Evolutionary conservation across 1,140 invertebrate genomes (phyloP).

Genomic region (Mamestra configurata): DNA sequence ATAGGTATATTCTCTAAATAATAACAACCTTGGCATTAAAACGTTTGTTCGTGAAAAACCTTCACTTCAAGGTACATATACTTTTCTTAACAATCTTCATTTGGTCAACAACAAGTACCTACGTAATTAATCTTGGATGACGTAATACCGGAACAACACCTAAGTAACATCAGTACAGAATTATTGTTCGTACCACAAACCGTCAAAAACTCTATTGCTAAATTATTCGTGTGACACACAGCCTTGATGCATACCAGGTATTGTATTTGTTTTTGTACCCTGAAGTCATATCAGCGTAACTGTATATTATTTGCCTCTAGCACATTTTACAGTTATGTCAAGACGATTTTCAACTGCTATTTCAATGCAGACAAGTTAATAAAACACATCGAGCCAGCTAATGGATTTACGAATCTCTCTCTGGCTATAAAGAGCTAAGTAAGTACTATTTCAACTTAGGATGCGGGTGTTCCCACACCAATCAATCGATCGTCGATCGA

Average conservation of each 20-base stretch:
- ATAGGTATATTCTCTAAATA: background rate
- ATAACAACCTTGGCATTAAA: constrained; percentile 8
- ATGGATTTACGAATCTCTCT: background rate
- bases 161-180: background rate
- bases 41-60: constrained; percentile 9
- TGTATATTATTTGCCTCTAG: background rate
- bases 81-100: background rate
- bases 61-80: constrained; percentile 1
- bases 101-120: constrained; percentile 17
- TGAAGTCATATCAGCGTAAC: background rate
- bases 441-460: background rate
- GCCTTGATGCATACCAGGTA: no score
- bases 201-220: background rate
- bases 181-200: background rate
- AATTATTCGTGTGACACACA: background rate
- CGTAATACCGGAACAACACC: background rate
- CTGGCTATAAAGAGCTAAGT: background rate
- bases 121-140: constrained; percentile 7
- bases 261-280: no score
- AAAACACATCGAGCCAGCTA: background rate
- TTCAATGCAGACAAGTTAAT: background rate
- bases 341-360: background rate
- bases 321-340: background rate
- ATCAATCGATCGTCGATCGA: no score
- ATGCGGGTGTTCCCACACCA: no score